Conservation (phyloP, 37 sponge, comb jelly and placozoan species). For the Tethya wilhelma region DNA sequence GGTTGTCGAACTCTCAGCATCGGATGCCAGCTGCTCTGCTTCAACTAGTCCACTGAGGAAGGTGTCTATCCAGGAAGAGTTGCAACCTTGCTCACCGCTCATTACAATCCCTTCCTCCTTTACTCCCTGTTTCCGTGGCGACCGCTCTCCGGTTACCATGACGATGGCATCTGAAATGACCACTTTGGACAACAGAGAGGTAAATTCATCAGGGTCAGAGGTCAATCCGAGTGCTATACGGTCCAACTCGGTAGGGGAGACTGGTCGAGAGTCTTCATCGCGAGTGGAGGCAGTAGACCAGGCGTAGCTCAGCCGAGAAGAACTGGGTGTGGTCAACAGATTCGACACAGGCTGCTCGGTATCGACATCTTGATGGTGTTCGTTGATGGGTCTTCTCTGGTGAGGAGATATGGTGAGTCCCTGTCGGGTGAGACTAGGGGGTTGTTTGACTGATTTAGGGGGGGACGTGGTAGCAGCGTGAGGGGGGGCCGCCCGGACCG, state of each 20-base stretch:
- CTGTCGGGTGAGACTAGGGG: conserved; percentile 8
- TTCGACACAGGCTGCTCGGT: not conserved
- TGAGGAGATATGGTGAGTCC: not conserved
- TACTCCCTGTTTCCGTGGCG: not conserved
- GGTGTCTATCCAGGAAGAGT: conserved; percentile 19
- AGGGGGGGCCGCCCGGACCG: not conserved
- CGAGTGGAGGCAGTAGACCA: conserved; percentile 81
- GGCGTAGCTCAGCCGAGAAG: conserved; percentile 51
- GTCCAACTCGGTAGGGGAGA: conserved; percentile 71
- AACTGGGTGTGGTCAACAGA: not conserved
- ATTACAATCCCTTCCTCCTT: not conserved
- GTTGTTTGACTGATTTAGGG: not conserved
- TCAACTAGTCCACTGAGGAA: conserved; percentile 41
- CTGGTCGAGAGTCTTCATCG: conserved; percentile 69
- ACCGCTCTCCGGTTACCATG: conserved; percentile 19
- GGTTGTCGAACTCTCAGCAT: too few relatives aligned
- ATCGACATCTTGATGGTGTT: not conserved
- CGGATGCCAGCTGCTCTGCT: conserved; percentile 5
- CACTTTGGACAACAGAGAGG: conserved; percentile 40
- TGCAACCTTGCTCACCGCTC: not conserved
- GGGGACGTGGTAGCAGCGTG: not conserved
- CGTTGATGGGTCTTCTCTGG: not conserved
- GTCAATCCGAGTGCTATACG: conserved; percentile 55
- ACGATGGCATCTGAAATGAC: conserved; percentile 50
- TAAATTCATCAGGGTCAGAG: conserved; percentile 46